Evolutionary conservation across 2,888 invertebrate genomes (phyloP).

Genomic region (Sesia apiformis): DNA sequence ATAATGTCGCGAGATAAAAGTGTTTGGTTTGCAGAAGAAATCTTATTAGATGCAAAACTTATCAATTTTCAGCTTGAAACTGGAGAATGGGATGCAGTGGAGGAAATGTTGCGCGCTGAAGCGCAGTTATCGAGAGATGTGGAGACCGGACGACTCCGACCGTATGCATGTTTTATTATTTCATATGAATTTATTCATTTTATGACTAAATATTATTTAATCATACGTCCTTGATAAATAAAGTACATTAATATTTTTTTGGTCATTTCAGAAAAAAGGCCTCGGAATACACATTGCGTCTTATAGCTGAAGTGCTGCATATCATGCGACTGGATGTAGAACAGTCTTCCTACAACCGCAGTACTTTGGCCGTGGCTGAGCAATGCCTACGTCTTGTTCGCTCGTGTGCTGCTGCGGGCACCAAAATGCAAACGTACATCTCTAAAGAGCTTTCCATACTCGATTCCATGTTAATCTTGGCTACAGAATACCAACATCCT

Average conservation of each 20-base stretch:
- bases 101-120: constrained; percentile 68
- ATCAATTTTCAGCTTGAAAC: constrained; percentile 67
- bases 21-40: constrained; percentile 71
- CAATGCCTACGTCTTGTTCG: constrained; percentile 69
- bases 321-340: constrained; percentile 67
- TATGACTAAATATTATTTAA: no score
- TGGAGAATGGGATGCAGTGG: constrained; percentile 69
- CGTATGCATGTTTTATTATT: constrained; percentile 33
- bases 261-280: constrained; percentile 59
- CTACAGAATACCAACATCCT: constrained; percentile 60
- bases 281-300: constrained; percentile 63
- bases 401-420: constrained; percentile 69
- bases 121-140: constrained; percentile 66
- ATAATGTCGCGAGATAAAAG: constrained; percentile 69
- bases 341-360: constrained; percentile 61
- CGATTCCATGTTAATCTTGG: constrained; percentile 62
- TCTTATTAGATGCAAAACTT: constrained; percentile 64
- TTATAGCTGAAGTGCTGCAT: constrained; percentile 67
- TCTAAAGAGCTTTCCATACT: constrained; percentile 66
- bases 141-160: constrained; percentile 63
- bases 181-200: no score
- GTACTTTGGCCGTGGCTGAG: constrained; percentile 65
- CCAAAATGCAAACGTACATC: constrained; percentile 69
- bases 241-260: neutral
- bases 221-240: no score